Conservation (phyloP, 2,113 vertebrate species). For the Corythoichthys haematopterus region DNA sequence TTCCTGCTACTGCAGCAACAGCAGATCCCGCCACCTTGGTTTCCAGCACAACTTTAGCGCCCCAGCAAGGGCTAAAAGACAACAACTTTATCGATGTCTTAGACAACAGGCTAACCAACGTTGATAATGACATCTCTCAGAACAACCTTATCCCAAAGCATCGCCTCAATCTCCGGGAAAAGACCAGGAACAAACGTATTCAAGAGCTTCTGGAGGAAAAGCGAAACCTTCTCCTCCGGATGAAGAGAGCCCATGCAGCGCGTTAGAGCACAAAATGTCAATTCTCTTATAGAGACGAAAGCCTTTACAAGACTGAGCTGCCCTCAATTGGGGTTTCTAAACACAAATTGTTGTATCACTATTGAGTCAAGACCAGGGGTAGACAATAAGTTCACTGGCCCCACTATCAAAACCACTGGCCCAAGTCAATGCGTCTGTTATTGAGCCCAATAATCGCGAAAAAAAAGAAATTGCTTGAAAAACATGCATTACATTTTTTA, state of each 20-base stretch:
- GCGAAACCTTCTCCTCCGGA: constrained; percentile 77
- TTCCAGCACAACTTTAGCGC: constrained; percentile 31
- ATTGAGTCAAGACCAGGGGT: constrained; percentile 2
- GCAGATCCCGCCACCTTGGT: constrained; percentile 13
- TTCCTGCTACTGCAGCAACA: constrained; percentile 8
- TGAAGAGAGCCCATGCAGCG: constrained; percentile 68
- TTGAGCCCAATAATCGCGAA: too few species aligned
- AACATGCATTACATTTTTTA: too few species aligned
- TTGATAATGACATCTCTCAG: constrained; percentile 76
- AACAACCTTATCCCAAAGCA: constrained; percentile 84
- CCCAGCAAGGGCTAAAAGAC: constrained; percentile 63
- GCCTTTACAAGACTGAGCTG: constrained; percentile 29
- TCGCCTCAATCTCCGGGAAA: constrained; percentile 75
- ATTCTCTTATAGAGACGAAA: constrained; percentile 82
- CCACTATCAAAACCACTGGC: too few species aligned
- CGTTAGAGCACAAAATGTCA: constrained; percentile 37
- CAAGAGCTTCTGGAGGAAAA: constrained; percentile 91
- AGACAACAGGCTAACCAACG: constrained; percentile 67
- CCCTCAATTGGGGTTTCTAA: constrained; percentile 31
- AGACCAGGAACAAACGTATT: constrained; percentile 91
- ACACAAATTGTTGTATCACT: constrained; percentile 14
- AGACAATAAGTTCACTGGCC: constrained; percentile 6
- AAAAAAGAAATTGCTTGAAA: too few species aligned
- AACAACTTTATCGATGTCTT: constrained; percentile 80
- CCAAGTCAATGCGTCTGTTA: too few species aligned